A percentile compares a stretch with the other conserved stretches of the same genome.
Conservation (phyloP, 2,888 invertebrate genomes). For the Paralinhomoeus sp. region DNA sequence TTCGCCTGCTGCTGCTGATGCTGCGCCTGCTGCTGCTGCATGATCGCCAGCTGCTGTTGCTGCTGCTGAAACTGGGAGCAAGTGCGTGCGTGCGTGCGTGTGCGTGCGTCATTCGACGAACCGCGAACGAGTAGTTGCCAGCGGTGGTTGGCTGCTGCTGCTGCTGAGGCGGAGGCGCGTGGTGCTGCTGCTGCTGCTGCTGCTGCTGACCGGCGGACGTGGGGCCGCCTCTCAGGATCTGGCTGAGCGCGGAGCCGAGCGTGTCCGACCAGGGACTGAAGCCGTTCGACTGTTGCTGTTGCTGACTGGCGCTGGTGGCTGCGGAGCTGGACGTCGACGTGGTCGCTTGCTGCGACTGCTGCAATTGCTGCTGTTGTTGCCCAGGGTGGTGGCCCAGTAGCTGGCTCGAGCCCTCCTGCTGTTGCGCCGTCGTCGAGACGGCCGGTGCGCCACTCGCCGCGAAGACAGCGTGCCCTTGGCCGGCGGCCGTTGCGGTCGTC, state of each 20-base stretch:
- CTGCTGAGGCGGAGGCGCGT: neutral
- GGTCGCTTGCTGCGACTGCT: neutral
- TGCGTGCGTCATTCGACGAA: no score
- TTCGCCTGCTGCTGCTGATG: neutral
- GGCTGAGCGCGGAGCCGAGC: slow-evolving; percentile 1
- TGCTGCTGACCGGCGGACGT: neutral
- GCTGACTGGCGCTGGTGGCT: neutral
- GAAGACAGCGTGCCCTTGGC: neutral
- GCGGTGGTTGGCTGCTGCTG: neutral
- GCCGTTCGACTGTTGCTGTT: no score
- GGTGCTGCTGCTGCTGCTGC: neutral
- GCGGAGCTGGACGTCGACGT: neutral
- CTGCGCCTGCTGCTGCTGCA: neutral
- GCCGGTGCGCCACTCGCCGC: neutral
- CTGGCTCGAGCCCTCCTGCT: neutral
- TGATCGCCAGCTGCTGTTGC: neutral
- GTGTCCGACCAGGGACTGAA: slow-evolving; percentile 4
- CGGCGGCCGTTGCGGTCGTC: neutral
- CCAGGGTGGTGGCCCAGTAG: neutral
- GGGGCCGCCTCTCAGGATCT: slow-evolving; percentile 1
- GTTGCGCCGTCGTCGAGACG: neutral
- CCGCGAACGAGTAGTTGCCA: no score
- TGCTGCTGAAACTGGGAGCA: neutral
- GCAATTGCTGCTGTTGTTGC: slow-evolving; percentile 1
- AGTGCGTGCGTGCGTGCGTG: no score